Evolutionary conservation across 1,140 invertebrate genomes (phyloP).

Genomic region (Thaumetopoea pityocampa): DNA sequence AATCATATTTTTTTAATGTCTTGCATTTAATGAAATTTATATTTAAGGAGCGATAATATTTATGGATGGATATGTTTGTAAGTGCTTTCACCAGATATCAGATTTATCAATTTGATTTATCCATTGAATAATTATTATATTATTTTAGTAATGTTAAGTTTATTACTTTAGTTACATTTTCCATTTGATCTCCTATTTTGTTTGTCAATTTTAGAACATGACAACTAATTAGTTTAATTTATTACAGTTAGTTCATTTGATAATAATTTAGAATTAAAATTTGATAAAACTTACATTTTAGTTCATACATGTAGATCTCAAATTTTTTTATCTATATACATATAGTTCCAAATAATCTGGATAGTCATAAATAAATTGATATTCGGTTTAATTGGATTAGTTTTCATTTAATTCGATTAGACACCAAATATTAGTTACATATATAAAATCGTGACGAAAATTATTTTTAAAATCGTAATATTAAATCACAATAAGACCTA

Average conservation of each 20-base stretch:
- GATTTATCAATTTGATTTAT: slow-evolving; percentile 16
- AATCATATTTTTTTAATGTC: slow-evolving; percentile 18
- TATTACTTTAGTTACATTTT: slow-evolving; percentile 54
- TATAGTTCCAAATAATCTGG: slow-evolving; percentile 67
- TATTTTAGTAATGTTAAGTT: slow-evolving; percentile 63
- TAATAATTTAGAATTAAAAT: slow-evolving; percentile 10
- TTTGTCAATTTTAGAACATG: slow-evolving; percentile 59
- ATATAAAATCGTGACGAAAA: slow-evolving; percentile 17
- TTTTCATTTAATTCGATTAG: slow-evolving; percentile 46
- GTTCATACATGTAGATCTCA: slow-evolving; percentile 56
- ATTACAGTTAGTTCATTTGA: slow-evolving; percentile 35
- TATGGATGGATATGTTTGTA: slow-evolving; percentile 23
- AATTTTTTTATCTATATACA: too few species aligned
- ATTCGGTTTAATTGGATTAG: slow-evolving; percentile 33
- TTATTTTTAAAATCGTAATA: neutral
- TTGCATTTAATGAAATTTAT: slow-evolving; percentile 19
- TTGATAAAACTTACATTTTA: slow-evolving; percentile 42
- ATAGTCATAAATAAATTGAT: slow-evolving; percentile 53
- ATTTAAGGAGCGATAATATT: slow-evolving; percentile 19
- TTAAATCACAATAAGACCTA: neutral
- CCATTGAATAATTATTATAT: slow-evolving; percentile 25
- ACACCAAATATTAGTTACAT: slow-evolving; percentile 70
- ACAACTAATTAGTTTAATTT: slow-evolving; percentile 61
- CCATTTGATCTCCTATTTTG: slow-evolving; percentile 69
- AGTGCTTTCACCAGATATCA: slow-evolving; percentile 14